Evolutionary conservation across 2,797 vertebrate species (phyloP).

Genomic region (Onychomys torridus): DNA sequence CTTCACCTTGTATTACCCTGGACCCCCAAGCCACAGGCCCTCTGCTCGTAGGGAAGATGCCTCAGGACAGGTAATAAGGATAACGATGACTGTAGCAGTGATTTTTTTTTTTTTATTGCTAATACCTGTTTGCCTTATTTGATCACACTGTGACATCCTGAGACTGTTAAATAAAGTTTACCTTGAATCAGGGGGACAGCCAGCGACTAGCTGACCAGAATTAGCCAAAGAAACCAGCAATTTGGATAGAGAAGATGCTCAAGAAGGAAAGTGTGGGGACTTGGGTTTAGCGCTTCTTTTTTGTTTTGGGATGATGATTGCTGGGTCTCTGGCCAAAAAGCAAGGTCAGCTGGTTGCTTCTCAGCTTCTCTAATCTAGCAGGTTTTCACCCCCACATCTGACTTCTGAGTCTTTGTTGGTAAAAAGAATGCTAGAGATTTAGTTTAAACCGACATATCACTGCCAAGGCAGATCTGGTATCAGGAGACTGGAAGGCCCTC

Average conservation of each 20-base stretch:
- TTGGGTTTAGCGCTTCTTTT: background rate
- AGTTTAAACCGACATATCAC: background rate
- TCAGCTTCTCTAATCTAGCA: background rate
- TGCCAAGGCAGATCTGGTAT: background rate
- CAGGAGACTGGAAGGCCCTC: background rate
- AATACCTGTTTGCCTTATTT: background rate
- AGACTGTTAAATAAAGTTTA: background rate
- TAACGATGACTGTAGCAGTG: background rate
- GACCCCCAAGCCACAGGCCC: background rate
- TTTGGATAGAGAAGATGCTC: background rate
- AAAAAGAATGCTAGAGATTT: background rate
- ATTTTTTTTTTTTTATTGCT: too few species aligned
- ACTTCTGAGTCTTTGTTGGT: background rate
- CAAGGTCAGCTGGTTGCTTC: background rate
- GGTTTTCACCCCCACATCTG: background rate
- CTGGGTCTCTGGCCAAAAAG: background rate
- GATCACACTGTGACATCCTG: background rate
- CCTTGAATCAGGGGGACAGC: background rate
- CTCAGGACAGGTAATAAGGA: background rate
- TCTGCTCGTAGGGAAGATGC: background rate
- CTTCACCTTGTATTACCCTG: rapidly evolving
- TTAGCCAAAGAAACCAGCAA: background rate
- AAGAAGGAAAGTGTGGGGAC: background rate
- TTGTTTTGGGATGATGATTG: background rate
- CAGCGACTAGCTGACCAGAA: background rate